phyloP scores from a whole-genome alignment of 2,888 invertebrate species.

The Metopia argyrocephala region DNA sequence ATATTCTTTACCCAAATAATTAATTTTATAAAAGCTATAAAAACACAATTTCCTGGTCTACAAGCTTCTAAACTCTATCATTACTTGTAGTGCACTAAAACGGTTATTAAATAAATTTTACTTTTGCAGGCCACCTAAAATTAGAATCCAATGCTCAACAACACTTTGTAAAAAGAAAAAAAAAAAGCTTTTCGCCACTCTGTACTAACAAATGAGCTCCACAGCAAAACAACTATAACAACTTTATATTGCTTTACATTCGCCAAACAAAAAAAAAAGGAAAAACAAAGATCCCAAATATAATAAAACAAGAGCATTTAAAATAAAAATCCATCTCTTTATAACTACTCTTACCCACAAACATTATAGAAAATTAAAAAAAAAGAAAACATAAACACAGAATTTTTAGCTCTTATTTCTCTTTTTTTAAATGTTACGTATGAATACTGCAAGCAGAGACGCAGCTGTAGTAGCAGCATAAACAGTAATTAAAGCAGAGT shows the following conservation, averaged over 20 bases:
- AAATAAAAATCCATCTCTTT: constrained; percentile 36
- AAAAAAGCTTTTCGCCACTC: constrained; percentile 34
- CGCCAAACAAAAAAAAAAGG: constrained; percentile 11
- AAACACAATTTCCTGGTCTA: not conserved
- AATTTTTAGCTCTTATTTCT: constrained; percentile 46
- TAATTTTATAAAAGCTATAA: not conserved
- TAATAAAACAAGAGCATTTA: constrained; percentile 28
- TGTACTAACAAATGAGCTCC: constrained; percentile 36
- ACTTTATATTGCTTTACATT: too few relatives aligned
- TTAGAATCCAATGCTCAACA: not conserved
- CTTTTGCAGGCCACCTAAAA: constrained; percentile 28
- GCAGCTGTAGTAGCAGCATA: not conserved
- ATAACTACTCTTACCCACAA: constrained; percentile 47
- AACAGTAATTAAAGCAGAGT: too few relatives aligned
- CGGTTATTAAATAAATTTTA: constrained; percentile 36
- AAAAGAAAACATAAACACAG: constrained; percentile 16
- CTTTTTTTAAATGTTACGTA: constrained; percentile 26
- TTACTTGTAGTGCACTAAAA: constrained; percentile 47
- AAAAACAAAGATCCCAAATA: not conserved
- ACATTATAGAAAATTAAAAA: not conserved
- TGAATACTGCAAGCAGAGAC: constrained; percentile 12
- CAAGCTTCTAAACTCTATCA: constrained; percentile 36
- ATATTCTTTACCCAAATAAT: too few relatives aligned
- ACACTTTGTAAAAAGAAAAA: not conserved
- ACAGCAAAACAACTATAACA: constrained; percentile 15